Evolutionary conservation across 2,797 vertebrate genomes (phyloP).

Genomic region (Spinibarbus caldwelli): DNA sequence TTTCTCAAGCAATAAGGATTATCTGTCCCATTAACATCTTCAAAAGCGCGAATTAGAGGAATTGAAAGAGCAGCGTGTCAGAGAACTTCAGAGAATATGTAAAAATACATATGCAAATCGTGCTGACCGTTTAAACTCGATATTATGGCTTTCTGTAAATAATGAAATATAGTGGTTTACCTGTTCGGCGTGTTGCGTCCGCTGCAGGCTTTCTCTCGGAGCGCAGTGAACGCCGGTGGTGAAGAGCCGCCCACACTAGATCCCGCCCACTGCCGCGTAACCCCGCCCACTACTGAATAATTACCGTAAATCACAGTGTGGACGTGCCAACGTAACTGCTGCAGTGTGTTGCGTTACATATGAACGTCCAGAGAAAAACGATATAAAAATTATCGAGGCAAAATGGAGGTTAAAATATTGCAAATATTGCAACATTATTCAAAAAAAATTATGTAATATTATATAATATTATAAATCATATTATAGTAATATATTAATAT

Average conservation of each 20-base stretch:
- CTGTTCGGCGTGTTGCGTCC: constrained; percentile 76
- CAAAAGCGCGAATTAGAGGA: constrained; percentile 27
- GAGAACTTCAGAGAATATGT: background rate
- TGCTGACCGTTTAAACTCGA: background rate
- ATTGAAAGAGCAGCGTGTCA: background rate
- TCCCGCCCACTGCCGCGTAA: constrained; percentile 4
- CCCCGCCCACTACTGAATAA: constrained; percentile 64
- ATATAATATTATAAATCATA: too few species aligned
- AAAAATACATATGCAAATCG: background rate
- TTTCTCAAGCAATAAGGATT: constrained; percentile 58
- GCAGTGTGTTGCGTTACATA: background rate
- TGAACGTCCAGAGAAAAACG: background rate
- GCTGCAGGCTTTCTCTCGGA: constrained; percentile 70
- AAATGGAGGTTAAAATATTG: background rate
- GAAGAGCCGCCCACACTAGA: constrained; percentile 10
- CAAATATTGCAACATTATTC: background rate
- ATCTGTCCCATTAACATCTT: constrained; percentile 26
- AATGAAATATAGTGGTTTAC: constrained; percentile 66
- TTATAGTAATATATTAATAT: too few species aligned
- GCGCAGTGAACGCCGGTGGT: constrained; percentile 57
- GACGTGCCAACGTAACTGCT: background rate
- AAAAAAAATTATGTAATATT: too few species aligned
- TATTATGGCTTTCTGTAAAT: constrained; percentile 3
- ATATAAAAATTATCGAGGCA: background rate
- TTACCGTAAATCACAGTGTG: constrained; percentile 74